Conservation (phyloP, 2,797 vertebrate genomes). For the Ciconia nigra region DNA sequence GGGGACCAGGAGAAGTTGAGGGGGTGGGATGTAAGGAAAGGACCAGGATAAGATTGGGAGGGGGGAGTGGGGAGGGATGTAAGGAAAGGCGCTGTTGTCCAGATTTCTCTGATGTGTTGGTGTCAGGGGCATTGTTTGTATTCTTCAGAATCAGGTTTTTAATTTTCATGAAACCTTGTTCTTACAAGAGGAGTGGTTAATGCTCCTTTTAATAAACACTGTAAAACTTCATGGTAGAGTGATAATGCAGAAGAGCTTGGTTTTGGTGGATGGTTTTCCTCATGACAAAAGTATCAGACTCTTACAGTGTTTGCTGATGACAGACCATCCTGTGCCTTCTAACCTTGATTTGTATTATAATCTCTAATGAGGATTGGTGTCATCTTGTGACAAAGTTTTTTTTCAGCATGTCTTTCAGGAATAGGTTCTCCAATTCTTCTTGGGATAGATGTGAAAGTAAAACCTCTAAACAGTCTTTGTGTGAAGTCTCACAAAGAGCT, state of each 20-base stretch:
- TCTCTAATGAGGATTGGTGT: not conserved
- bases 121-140: rapidly evolving
- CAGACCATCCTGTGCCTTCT: not conserved
- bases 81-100: not conserved
- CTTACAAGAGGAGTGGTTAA: not conserved
- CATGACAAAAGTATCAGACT: not conserved
- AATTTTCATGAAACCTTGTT: not conserved
- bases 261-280: not conserved
- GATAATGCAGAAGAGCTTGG: not conserved
- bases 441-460: not conserved
- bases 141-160: not conserved
- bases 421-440: not conserved
- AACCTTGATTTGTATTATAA: not conserved
- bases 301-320: not conserved
- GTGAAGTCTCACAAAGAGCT: not conserved
- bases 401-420: not conserved
- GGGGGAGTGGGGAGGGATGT: not conserved
- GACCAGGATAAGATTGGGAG: not conserved
- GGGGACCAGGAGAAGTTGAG: not conserved
- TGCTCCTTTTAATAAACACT: not conserved
- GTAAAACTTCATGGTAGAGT: not conserved
- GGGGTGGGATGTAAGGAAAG: not conserved
- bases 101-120: not conserved
- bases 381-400: not conserved
- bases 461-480: not conserved